A percentile compares a stretch with the other conserved stretches of the same genome.
Conservation (phyloP, 2,113 vertebrate genomes). For the Hyaena hyaena region DNA sequence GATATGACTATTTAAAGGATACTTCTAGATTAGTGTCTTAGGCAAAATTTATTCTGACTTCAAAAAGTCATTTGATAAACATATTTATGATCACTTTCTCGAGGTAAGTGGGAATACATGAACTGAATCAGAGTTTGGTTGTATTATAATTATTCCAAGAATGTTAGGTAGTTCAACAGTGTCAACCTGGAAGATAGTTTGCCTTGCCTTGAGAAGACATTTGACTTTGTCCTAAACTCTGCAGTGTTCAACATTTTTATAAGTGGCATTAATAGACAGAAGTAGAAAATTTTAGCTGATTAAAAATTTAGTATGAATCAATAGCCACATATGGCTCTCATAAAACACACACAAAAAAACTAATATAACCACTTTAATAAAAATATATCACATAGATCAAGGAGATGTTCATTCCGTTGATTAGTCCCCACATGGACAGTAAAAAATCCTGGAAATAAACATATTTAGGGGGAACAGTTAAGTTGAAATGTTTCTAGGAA, state of each 20-base stretch:
- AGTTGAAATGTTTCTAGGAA: not conserved
- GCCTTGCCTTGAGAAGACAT: not conserved
- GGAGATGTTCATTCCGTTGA: not conserved
- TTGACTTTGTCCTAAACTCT: not conserved
- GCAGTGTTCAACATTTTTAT: not conserved
- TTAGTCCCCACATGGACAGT: conserved; percentile 13
- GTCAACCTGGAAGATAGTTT: not conserved
- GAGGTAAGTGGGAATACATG: not conserved
- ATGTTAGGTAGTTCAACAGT: not conserved
- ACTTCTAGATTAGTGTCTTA: not conserved
- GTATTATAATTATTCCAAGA: not conserved
- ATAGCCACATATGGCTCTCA: not conserved
- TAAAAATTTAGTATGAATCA: not conserved
- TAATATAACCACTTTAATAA: not conserved
- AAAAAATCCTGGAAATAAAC: not conserved
- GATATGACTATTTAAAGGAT: conserved; percentile 1
- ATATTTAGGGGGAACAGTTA: not conserved
- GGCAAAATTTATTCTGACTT: not conserved
- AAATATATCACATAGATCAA: not conserved
- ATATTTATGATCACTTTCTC: not conserved
- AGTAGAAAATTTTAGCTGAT: not conserved
- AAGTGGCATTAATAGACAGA: not conserved
- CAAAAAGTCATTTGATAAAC: not conserved
- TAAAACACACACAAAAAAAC: not conserved
- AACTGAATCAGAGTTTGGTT: not conserved